Evolutionary conservation across 2,113 vertebrate genomes (phyloP).

Genomic region (Atractosteus spatula): DNA sequence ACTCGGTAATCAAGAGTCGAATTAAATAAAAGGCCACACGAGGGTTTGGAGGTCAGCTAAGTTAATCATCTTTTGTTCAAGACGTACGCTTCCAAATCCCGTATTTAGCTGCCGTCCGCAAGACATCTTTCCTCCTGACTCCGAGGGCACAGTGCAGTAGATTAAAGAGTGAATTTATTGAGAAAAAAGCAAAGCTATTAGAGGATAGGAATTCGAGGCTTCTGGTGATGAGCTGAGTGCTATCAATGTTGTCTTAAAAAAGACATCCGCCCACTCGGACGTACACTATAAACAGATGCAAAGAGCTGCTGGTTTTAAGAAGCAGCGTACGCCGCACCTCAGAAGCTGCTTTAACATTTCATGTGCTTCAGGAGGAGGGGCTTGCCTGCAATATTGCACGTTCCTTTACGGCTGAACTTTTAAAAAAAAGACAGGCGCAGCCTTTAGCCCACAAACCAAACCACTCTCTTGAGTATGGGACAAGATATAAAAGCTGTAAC

Average conservation of each 20-base stretch:
- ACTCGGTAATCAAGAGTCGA: conserved; percentile 31
- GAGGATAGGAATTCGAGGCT: background rate
- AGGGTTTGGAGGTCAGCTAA: conserved; percentile 24
- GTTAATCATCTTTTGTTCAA: conserved; percentile 33
- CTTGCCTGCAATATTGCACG: background rate
- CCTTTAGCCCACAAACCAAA: background rate
- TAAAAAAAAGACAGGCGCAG: background rate
- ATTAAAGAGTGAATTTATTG: conserved; percentile 23
- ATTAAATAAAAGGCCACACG: conserved; percentile 30
- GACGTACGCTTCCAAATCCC: conserved; percentile 12
- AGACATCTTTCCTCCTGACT: conserved; percentile 11
- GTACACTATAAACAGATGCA: conserved; percentile 7
- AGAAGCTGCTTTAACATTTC: background rate
- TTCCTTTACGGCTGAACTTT: background rate
- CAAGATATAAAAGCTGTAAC: background rate
- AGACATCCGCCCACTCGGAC: background rate
- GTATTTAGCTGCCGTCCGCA: conserved; percentile 14
- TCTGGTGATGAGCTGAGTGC: background rate
- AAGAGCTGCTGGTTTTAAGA: background rate
- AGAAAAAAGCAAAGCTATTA: conserved; percentile 3
- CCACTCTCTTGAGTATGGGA: background rate
- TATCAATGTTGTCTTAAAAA: background rate
- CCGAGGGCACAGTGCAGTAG: conserved; percentile 2
- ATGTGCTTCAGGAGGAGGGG: background rate
- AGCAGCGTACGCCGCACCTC: background rate